Percentiles rank a stretch among this genome's conserved stretches.
Evolutionary conservation across 2,113 vertebrate species (phyloP).

Genomic region (Ceuthmochares aereus): DNA sequence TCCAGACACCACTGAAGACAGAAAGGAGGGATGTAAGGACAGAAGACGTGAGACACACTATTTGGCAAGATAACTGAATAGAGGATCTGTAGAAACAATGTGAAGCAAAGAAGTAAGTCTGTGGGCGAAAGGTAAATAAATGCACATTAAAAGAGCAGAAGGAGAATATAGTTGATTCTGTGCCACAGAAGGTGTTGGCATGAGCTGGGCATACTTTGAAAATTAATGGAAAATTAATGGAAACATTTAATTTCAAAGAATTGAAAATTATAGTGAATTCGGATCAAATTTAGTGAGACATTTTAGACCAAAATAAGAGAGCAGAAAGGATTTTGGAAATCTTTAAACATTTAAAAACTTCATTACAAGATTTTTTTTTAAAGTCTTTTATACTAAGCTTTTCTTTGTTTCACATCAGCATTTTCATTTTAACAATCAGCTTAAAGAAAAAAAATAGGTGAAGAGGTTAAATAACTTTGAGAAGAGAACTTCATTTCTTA

Average conservation of each 20-base stretch:
- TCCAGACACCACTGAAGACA: neutral
- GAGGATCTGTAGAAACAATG: neutral
- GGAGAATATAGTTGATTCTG: neutral
- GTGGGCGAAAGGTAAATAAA: neutral
- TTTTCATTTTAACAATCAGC: slow-evolving; percentile 9
- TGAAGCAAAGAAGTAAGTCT: neutral
- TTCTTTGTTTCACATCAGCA: slow-evolving; percentile 13
- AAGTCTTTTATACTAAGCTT: neutral
- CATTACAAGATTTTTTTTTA: neutral
- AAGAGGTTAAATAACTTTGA: slow-evolving; percentile 43
- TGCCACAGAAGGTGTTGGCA: neutral
- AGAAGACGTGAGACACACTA: neutral
- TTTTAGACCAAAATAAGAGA: neutral
- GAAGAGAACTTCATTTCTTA: slow-evolving; percentile 15
- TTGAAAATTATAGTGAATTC: neutral
- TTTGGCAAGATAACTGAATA: neutral
- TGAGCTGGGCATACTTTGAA: neutral
- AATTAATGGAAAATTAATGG: neutral
- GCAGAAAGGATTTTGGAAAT: neutral
- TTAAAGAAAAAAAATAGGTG: slow-evolving; percentile 22
- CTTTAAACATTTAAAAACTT: neutral
- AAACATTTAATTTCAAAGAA: neutral
- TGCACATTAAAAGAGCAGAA: neutral
- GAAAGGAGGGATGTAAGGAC: neutral
- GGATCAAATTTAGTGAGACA: neutral